A percentile compares a stretch with the other conserved stretches of the same genome.
Conservation (phyloP, 2,113 vertebrate species). For the Cryptotis parvus region DNA sequence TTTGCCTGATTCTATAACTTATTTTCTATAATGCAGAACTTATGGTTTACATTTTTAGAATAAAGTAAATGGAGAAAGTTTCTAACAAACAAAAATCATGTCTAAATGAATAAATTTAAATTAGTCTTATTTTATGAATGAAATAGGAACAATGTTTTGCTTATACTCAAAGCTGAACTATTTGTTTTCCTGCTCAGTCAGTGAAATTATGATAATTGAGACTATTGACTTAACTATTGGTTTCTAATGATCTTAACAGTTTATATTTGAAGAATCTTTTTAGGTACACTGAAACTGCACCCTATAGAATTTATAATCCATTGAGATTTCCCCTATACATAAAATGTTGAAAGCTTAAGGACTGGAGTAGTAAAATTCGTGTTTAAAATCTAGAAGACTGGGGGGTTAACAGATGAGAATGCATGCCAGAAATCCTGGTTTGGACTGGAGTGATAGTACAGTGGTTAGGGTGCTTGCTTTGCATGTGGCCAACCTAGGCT, state of each 20-base stretch:
- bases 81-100: neutral
- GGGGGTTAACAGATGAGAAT: too few relatives aligned
- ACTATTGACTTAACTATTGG: neutral
- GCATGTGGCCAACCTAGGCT: too few relatives aligned
- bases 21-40: constrained; percentile 2
- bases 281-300: constrained; percentile 1
- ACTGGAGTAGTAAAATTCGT: neutral
- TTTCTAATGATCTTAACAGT: neutral
- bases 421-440: too few relatives aligned
- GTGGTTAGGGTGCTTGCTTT: too few relatives aligned
- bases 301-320: neutral
- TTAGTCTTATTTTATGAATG: constrained; percentile 41
- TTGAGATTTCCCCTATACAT: neutral
- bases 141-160: neutral
- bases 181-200: neutral
- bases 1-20: neutral
- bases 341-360: neutral
- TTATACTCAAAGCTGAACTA: neutral
- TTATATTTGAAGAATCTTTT: constrained; percentile 3
- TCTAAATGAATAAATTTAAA: constrained; percentile 8
- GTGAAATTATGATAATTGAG: constrained; percentile 1
- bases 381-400: neutral
- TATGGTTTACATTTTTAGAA: constrained; percentile 16
- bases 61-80: neutral
- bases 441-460: too few relatives aligned